These are phyloP conservation scores for Anagrus nilaparvatae DNA, from an alignment of 1,140 invertebrate species.

Conservation along the genomic window DNA sequence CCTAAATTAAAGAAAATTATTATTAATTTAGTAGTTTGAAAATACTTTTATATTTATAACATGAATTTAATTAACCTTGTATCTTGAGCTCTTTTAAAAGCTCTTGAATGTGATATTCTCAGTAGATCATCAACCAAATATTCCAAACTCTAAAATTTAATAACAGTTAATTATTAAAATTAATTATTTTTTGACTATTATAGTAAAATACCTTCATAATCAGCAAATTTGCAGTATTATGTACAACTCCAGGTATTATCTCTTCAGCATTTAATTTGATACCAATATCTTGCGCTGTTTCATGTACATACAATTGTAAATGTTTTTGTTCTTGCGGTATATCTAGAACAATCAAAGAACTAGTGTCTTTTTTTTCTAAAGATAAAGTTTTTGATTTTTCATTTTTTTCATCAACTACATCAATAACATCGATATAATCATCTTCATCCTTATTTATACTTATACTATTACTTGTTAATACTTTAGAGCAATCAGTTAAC, in stretches of 20 bases:
- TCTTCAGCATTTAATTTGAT: conserved; percentile 29
- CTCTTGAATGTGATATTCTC: no score
- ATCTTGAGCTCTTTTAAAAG: no score
- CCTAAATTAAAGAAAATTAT: no score
- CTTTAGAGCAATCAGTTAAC: conserved; percentile 2
- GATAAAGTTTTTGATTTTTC: conserved; percentile 5
- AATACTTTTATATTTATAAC: no score
- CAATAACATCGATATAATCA: conserved; percentile 21
- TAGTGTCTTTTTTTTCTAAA: background rate
- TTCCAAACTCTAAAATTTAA: conserved; percentile 28
- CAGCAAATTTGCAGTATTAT: no score
- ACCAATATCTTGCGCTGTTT: conserved; percentile 29
- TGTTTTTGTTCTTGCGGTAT: conserved; percentile 21
- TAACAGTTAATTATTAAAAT: no score
- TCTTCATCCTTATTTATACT: conserved; percentile 11
- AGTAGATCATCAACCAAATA: conserved; percentile 33
- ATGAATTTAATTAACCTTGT: no score
- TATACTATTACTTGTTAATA: background rate
- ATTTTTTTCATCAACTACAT: conserved; percentile 8
- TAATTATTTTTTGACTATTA: background rate
- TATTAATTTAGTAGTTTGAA: no score
- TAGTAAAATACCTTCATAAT: background rate
- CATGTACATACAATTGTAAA: conserved; percentile 27
- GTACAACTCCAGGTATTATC: conserved; percentile 29
- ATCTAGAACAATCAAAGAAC: conserved; percentile 21